Percentiles rank a stretch among this genome's conserved stretches.
phyloP scores from a whole-genome alignment of 1,140 invertebrate genomes.

The Eupristina koningsbergeri region DNA sequence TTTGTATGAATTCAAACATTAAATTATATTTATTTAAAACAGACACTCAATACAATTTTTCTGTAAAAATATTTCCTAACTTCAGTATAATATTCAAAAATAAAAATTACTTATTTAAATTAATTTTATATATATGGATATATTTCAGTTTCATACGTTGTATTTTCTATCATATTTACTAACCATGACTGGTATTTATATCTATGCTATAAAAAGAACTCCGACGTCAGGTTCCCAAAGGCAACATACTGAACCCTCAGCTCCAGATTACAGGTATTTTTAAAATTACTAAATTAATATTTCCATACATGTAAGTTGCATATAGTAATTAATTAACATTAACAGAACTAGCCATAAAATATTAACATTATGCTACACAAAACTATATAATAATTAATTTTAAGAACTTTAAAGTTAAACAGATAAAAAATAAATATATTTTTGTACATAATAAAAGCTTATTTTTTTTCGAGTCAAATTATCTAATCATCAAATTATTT shows the following conservation, averaged over 20 bases:
- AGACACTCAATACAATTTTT: too few relatives aligned
- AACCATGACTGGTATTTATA: constrained; percentile 83
- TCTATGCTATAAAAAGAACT: constrained; percentile 80
- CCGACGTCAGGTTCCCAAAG: constrained; percentile 71
- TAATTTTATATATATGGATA: constrained; percentile 48
- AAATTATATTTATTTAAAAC: too few relatives aligned
- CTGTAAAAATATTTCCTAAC: too few relatives aligned
- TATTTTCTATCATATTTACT: constrained; percentile 86
- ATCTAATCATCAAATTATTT: too few relatives aligned
- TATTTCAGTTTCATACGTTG: constrained; percentile 84
- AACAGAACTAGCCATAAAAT: too few relatives aligned
- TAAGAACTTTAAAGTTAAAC: too few relatives aligned
- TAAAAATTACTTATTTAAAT: not conserved
- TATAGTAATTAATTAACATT: not conserved
- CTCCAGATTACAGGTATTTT: constrained; percentile 67
- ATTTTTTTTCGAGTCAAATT: too few relatives aligned
- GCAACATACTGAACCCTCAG: constrained; percentile 64
- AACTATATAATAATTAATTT: too few relatives aligned
- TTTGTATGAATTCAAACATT: too few relatives aligned
- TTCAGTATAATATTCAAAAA: not conserved
- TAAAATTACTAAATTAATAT: not conserved
- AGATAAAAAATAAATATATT: too few relatives aligned
- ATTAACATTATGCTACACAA: too few relatives aligned
- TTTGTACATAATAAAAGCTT: too few relatives aligned
- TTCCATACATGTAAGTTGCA: not conserved